Percentiles rank a stretch among this genome's conserved stretches.
phyloP scores from a whole-genome alignment of 2,888 invertebrate species.

The Globia sparganii region DNA sequence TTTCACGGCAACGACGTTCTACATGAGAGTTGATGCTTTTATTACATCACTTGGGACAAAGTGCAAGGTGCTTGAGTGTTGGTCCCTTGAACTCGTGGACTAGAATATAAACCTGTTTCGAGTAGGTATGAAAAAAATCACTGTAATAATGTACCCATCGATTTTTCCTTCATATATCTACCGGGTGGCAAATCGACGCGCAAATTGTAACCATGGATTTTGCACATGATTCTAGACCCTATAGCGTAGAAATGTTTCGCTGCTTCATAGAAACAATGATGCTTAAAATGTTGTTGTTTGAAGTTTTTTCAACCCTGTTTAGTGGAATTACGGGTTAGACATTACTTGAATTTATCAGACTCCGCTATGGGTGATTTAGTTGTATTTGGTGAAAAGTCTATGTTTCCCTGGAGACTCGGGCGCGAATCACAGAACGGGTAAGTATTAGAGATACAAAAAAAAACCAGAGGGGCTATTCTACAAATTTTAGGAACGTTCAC shows the following conservation, averaged over 20 bases:
- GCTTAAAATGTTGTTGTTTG: neutral
- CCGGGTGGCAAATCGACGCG: too few relatives aligned
- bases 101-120: too few relatives aligned
- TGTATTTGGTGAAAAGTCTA: neutral
- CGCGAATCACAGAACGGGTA: neutral
- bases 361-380: neutral
- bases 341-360: neutral
- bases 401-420: neutral
- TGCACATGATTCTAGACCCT: too few relatives aligned
- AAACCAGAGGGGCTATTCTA: too few relatives aligned
- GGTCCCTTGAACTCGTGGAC: too few relatives aligned
- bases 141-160: too few relatives aligned
- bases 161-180: too few relatives aligned
- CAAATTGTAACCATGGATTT: too few relatives aligned
- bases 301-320: neutral
- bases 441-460: constrained; percentile 1
- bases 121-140: neutral
- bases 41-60: neutral
- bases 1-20: neutral
- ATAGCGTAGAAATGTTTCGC: too few relatives aligned
- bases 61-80: too few relatives aligned
- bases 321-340: neutral
- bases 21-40: neutral
- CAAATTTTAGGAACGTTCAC: too few relatives aligned
- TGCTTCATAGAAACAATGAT: neutral